Conservation (phyloP, 2,888 invertebrate genomes). For the Arrhopalites spinosus region DNA sequence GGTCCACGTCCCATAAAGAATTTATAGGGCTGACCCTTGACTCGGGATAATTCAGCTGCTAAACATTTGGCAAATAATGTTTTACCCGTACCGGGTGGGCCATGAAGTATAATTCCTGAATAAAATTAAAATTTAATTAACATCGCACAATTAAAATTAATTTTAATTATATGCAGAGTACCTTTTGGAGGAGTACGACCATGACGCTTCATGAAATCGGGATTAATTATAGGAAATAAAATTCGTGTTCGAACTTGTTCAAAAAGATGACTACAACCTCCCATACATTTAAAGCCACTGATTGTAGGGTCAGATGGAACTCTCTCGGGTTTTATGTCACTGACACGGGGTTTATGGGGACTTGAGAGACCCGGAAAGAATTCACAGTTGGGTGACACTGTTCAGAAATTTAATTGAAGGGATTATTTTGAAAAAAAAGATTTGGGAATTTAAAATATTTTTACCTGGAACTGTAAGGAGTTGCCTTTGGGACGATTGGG, state of each 20-base stretch:
- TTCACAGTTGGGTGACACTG: neutral
- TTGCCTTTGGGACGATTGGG: too few species aligned
- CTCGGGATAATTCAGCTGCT: conserved; percentile 81
- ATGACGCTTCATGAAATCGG: conserved; percentile 35
- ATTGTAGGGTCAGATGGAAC: conserved; percentile 12
- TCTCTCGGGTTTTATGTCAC: conserved; percentile 8
- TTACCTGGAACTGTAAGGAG: too few species aligned
- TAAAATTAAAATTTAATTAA: too few species aligned
- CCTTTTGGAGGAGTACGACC: conserved; percentile 27
- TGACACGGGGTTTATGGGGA: neutral
- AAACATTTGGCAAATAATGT: conserved; percentile 85
- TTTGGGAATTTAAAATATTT: too few species aligned
- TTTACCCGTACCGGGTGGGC: conserved; percentile 62
- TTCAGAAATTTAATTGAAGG: neutral
- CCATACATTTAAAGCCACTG: conserved; percentile 32
- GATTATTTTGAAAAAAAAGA: neutral
- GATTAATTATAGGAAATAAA: conserved; percentile 36
- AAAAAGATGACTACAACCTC: conserved; percentile 43
- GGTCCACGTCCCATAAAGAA: conserved; percentile 95
- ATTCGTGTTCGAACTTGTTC: conserved; percentile 39
- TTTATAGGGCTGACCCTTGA: conserved; percentile 66
- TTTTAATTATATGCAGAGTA: too few species aligned
- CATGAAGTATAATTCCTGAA: conserved; percentile 50
- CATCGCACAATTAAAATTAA: too few species aligned
- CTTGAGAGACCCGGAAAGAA: neutral